Evolutionary conservation across 2,797 vertebrate genomes (phyloP).

Genomic region (Esox lucius): DNA sequence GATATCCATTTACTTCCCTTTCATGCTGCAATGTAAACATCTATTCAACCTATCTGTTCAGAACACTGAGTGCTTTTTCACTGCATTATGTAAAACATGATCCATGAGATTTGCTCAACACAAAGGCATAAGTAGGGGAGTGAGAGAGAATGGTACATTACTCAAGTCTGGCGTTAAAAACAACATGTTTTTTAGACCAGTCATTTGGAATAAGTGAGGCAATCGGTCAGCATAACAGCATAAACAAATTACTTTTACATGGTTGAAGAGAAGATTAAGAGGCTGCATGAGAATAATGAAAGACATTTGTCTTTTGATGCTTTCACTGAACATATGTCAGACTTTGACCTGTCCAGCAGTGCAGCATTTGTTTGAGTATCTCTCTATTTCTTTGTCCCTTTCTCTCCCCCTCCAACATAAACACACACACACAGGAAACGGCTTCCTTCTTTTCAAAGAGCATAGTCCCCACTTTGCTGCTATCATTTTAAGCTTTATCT

Average conservation of each 20-base stretch:
- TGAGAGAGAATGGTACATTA: slow-evolving; percentile 38
- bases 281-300: slow-evolving; percentile 55
- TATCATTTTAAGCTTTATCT: slow-evolving; percentile 42
- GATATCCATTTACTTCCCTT: slow-evolving; percentile 21
- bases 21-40: slow-evolving; percentile 19
- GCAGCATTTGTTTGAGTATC: neutral
- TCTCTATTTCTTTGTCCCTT: neutral
- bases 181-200: slow-evolving; percentile 56
- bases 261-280: slow-evolving; percentile 46
- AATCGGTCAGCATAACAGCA: slow-evolving; percentile 56
- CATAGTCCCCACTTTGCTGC: slow-evolving; percentile 30
- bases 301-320: slow-evolving; percentile 52
- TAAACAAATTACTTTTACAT: slow-evolving; percentile 60
- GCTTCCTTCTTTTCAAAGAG: slow-evolving; percentile 25
- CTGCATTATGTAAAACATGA: slow-evolving; percentile 8
- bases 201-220: slow-evolving; percentile 58
- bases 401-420: neutral
- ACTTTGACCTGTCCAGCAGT: neutral
- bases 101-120: slow-evolving; percentile 12
- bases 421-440: slow-evolving; percentile 15
- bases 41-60: slow-evolving; percentile 11
- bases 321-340: slow-evolving; percentile 26
- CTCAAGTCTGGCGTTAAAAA: slow-evolving; percentile 48
- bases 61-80: slow-evolving; percentile 1
- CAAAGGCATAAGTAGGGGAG: slow-evolving; percentile 16